phyloP scores from a whole-genome alignment of 2,888 invertebrate genomes.

The Drosophila greeni region DNA sequence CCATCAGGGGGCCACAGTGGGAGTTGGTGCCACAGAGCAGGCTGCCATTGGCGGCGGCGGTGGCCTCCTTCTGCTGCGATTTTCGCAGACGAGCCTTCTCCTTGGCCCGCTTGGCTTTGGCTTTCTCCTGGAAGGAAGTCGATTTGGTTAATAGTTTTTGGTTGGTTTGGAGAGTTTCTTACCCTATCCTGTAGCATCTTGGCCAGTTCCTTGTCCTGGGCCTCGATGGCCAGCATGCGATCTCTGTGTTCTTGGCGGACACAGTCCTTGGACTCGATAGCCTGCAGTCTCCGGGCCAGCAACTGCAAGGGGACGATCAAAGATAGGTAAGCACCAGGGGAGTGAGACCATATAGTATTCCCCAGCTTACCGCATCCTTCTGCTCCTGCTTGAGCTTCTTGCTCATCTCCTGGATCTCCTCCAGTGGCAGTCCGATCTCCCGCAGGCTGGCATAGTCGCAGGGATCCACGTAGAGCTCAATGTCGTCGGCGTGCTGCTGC shows the following conservation, averaged over 20 bases:
- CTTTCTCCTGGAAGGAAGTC: conserved; percentile 81
- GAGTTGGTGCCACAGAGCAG: conserved; percentile 61
- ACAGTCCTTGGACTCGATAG: conserved; percentile 84
- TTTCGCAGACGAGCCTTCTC: conserved; percentile 85
- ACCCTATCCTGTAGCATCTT: conserved; percentile 85
- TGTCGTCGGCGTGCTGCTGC: conserved; percentile 75
- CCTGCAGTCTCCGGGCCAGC: conserved; percentile 86
- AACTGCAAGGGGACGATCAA: conserved; percentile 79
- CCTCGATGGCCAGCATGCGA: conserved; percentile 86
- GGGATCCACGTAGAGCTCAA: conserved; percentile 77
- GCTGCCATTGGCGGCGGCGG: conserved; percentile 33
- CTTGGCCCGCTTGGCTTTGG: conserved; percentile 84
- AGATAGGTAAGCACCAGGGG: no score
- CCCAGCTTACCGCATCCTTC: conserved; percentile 81
- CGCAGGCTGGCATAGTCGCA: conserved; percentile 76
- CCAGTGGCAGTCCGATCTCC: conserved; percentile 80
- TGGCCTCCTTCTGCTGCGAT: conserved; percentile 78
- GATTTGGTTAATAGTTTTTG: neutral
- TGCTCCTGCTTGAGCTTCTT: conserved; percentile 84
- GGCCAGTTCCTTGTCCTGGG: conserved; percentile 88
- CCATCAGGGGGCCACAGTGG: conserved; percentile 76
- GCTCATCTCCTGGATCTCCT: conserved; percentile 81
- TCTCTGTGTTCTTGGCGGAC: conserved; percentile 81
- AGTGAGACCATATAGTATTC: no score
- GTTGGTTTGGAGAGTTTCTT: neutral